Conservation (phyloP, 2,113 vertebrate species). For the Ictidomys tridecemlineatus region DNA sequence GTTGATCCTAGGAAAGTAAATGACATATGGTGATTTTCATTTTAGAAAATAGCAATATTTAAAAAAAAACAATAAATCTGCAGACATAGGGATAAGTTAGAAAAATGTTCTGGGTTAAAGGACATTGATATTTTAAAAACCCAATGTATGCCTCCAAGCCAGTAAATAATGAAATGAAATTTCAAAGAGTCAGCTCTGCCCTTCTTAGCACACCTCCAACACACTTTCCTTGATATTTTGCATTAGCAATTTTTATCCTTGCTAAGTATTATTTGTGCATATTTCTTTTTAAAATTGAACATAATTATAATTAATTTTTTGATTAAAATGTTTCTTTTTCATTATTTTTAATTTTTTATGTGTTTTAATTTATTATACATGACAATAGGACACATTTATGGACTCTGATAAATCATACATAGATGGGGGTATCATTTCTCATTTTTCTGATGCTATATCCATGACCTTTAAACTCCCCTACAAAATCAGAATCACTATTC, state of each 20-base stretch:
- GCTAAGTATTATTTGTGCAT: neutral
- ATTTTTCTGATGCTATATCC: no score
- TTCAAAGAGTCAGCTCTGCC: neutral
- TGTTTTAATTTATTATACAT: no score
- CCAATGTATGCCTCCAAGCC: neutral
- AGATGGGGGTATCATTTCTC: no score
- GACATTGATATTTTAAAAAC: slow-evolving; percentile 29
- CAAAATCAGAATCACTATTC: neutral
- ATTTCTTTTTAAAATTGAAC: slow-evolving; percentile 46
- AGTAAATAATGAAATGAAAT: neutral
- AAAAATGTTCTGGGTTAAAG: neutral
- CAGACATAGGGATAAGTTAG: neutral
- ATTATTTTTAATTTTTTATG: no score
- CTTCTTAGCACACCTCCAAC: neutral
- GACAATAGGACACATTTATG: no score
- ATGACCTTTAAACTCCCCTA: neutral
- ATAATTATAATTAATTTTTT: slow-evolving; percentile 37
- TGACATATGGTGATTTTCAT: neutral
- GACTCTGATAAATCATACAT: no score
- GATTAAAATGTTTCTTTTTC: neutral
- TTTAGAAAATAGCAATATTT: neutral
- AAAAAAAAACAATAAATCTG: neutral
- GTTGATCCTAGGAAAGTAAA: neutral
- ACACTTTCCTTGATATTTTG: neutral
- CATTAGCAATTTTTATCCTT: neutral